phyloP scores from a whole-genome alignment of 53 echinoderm and acorn worm genomes.

The Luidia sarsii region DNA sequence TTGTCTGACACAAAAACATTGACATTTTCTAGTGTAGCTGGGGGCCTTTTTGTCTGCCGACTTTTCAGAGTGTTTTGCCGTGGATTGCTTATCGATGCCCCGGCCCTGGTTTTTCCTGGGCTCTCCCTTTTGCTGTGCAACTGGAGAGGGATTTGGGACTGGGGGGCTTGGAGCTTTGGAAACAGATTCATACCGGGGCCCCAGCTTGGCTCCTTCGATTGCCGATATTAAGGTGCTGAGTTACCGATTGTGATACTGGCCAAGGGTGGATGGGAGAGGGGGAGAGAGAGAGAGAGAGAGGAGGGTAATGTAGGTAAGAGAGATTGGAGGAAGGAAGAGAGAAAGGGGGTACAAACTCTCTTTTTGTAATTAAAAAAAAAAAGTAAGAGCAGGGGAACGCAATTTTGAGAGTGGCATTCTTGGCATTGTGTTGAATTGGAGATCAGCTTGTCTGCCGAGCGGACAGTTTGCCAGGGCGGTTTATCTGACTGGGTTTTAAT shows the following conservation, averaged over 20 bases:
- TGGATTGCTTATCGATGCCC: constrained; percentile 36
- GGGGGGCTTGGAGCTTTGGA: constrained; percentile 21
- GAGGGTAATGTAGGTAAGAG: too few relatives aligned
- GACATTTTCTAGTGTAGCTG: constrained; percentile 23
- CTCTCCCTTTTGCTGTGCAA: constrained; percentile 12
- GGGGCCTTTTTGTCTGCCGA: constrained; percentile 15
- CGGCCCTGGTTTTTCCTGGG: too few relatives aligned
- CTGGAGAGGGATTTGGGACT: constrained; percentile 25
- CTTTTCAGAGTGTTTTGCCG: constrained; percentile 44
- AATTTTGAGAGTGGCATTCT: not conserved
- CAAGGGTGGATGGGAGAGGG: constrained; percentile 37
- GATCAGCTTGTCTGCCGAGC: not conserved
- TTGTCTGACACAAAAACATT: constrained; percentile 36
- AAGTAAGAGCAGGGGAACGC: too few relatives aligned
- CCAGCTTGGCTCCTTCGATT: constrained; percentile 19
- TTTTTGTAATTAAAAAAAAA: constrained; percentile 48
- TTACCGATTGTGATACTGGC: constrained; percentile 29
- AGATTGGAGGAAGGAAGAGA: too few relatives aligned
- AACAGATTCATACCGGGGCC: constrained; percentile 2
- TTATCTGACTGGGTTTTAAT: too few relatives aligned
- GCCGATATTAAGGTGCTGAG: constrained; percentile 28
- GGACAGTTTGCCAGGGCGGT: too few relatives aligned
- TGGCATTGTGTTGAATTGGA: not conserved
- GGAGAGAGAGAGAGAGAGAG: too few relatives aligned
- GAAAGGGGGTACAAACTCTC: too few relatives aligned